Conservation (phyloP, 2,888 invertebrate genomes). For the Gymnosoma rotundatum region DNA sequence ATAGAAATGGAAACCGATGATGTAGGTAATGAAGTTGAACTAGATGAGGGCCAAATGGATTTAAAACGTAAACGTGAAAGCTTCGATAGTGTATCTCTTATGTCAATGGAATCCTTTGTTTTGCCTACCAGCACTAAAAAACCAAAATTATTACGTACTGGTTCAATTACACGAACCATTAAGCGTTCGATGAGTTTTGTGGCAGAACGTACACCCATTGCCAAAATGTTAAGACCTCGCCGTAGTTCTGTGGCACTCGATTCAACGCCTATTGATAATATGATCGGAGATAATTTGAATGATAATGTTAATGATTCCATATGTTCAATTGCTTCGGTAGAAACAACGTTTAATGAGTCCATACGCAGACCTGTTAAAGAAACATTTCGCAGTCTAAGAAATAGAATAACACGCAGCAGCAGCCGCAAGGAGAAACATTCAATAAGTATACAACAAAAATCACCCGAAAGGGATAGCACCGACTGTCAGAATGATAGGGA, state of each 20-base stretch:
- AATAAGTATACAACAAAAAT: slow-evolving; percentile 10
- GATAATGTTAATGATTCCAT: slow-evolving; percentile 78
- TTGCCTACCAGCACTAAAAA: slow-evolving; percentile 80
- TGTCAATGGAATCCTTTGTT: slow-evolving; percentile 81
- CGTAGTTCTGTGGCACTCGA: slow-evolving; percentile 77
- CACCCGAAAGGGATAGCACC: slow-evolving; percentile 59
- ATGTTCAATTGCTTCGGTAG: slow-evolving; percentile 79
- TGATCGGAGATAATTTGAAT: slow-evolving; percentile 58
- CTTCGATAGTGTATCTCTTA: slow-evolving; percentile 80
- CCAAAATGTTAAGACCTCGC: slow-evolving; percentile 73
- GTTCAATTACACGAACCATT: slow-evolving; percentile 81
- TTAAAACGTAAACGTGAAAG: slow-evolving; percentile 81
- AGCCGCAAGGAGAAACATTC: slow-evolving; percentile 72
- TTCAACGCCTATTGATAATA: slow-evolving; percentile 44
- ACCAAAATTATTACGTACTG: slow-evolving; percentile 81
- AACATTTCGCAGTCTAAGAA: slow-evolving; percentile 79
- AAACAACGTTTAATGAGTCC: slow-evolving; percentile 80
- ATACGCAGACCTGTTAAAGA: slow-evolving; percentile 80
- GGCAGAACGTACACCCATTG: slow-evolving; percentile 77
- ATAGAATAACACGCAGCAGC: slow-evolving; percentile 78
- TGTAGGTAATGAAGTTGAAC: slow-evolving; percentile 72
- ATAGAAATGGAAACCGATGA: slow-evolving; percentile 70
- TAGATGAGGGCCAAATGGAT: slow-evolving; percentile 78
- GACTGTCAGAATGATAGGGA: slow-evolving; percentile 65
- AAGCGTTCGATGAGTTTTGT: slow-evolving; percentile 82